Evolutionary conservation across 2,797 vertebrate genomes (phyloP).

Genomic region (Trichosurus vulpecula): DNA sequence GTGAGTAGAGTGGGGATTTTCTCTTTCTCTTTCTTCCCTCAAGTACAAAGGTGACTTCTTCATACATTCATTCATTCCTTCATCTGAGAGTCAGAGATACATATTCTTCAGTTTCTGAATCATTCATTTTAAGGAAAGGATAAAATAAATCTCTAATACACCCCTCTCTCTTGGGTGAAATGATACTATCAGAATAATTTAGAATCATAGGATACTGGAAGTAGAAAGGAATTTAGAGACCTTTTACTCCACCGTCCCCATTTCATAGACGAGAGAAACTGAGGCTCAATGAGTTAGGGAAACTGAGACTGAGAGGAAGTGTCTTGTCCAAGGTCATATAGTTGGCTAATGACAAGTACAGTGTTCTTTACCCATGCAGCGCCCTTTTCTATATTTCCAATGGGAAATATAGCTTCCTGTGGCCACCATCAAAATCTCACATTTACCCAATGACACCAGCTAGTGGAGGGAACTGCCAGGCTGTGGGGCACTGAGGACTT

Average conservation of each 20-base stretch:
- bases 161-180: conserved; percentile 8
- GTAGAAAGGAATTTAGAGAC: conserved; percentile 29
- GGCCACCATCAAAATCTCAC: conserved; percentile 29
- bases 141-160: conserved; percentile 8
- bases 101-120: conserved; percentile 44
- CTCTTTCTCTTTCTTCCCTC: background rate
- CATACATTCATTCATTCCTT: conserved; percentile 20
- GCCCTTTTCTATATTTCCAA: conserved; percentile 8
- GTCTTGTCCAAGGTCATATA: conserved; percentile 71
- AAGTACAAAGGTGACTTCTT: conserved; percentile 8
- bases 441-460: conserved; percentile 58
- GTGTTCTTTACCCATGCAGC: background rate
- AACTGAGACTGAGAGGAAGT: conserved; percentile 20
- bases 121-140: conserved; percentile 11
- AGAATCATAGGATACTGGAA: conserved; percentile 44
- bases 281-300: conserved; percentile 24
- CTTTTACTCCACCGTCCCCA: background rate
- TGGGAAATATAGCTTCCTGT: background rate
- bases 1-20: background rate
- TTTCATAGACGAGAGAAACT: conserved; percentile 35
- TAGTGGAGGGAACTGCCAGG: conserved; percentile 45
- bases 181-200: conserved; percentile 15
- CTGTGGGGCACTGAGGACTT: conserved; percentile 29
- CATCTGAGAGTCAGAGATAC: conserved; percentile 26
- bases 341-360: conserved; percentile 24